Base-by-base conservation (phyloP, 2,797 vertebrate genomes). In the Psittacula derbiana region DNA sequence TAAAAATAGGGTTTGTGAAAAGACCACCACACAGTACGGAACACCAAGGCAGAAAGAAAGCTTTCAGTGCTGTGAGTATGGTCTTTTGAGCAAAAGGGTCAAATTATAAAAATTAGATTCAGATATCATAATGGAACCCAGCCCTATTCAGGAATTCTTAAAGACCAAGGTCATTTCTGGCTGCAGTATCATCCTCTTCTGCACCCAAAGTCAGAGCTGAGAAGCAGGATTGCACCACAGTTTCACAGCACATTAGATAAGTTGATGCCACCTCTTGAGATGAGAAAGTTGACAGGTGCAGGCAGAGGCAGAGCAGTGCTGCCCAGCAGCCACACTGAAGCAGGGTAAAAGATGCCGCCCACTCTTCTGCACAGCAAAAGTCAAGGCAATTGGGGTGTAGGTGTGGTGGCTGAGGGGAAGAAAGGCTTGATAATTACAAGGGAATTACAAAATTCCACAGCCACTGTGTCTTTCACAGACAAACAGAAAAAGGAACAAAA, bases 361-460 rank as follows among this genome's bases (percentile, higher is more conserved):
- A 3, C 20, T 18, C 36, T 44, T 16, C 69, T 28, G 49, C 24
- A 15, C 41, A 31, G 72, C 10, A 41, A 38, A 70, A 69, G 28
- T 10, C 28, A 60, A 84, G 49, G 53, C 47, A 16, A 21, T 1
- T 65, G 19, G 13, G 7, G n/a, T 16, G 17, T 6, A 47, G 25
- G 27, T 40, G 4, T 36, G 31, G 31, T 71, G 44, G 25, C 52
- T 57, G 49, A 80, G 33, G 21, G 23, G 10, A 5, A 70, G 67
- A 69, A 41, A 19, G 0, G 11, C 31, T n/a, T 43, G 46, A 5
- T 0, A 1, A 5, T 43, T 72, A 43, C 0, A 1, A 79, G 15
- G 20, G 43, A 88, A 84, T 84, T 62, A 82, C 2, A 2, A 53
- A 62, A 81, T 87, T 79, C 43, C 24, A n/a, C 28, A 81, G 30